Evolutionary conservation across 1,140 invertebrate species (phyloP), one percentile per base, ranked within the genome.

Genomic region (Drosophila simulans): DNA sequence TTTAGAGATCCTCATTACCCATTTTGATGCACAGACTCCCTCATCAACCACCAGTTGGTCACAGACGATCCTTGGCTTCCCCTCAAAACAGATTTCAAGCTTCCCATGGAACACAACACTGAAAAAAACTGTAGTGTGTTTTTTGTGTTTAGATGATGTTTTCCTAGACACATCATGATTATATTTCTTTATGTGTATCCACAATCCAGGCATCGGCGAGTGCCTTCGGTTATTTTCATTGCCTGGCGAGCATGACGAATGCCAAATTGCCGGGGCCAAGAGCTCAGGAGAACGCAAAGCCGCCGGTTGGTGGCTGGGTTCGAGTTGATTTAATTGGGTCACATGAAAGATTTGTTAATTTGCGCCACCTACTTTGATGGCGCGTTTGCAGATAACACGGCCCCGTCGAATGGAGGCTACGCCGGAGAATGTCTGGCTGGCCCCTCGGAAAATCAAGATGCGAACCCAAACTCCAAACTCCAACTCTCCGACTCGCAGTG

Each of bases 271-370:
- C 54, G 63, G 43, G 60, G 74, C 69, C 70, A 76, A 43, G 48
- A 53, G 57, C 49, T 80, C 25, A 20, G 37, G 42, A 35, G 77
- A 20, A 52, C 64, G 48, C 35, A 15, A 15, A 15, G 48, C 56
- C 40, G 11, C n/a, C 10, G 34, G 31, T 37, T 52, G 34, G 31
- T 37, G 45, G 31, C 51, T 60, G 74, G 55, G 57, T 51, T 74
- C 73, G 68, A 52, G 84, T 77, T 77, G 76, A 89, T 84, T 88
- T 89, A 88, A 88, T 88, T 88, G 68, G 84, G 84, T 88, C 84
- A 88, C 84, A 89, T 89, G 84, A 62, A 89, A 88, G 80, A 88
- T 88, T 88, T 88, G 84, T 88, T 88, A 88, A 88, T 89, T 88
- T 89, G 54, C 77, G 80, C 84, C 84, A 88, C 80, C 84, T 88